phyloP scores from a whole-genome alignment of 2,113 vertebrate species.

The Phalacrocorax brasilianus region DNA sequence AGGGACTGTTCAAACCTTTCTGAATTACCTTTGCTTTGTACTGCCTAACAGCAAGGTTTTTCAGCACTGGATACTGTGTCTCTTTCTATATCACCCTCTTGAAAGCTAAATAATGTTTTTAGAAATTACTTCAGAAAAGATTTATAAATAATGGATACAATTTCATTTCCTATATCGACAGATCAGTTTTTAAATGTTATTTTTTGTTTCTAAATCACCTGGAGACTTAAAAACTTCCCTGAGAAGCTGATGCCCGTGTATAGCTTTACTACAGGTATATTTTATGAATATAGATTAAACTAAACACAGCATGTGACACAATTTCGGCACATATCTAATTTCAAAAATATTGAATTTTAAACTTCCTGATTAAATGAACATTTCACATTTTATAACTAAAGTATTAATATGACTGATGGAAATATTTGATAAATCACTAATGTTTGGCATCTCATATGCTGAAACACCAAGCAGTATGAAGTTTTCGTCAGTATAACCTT shows the following conservation, averaged over 20 bases:
- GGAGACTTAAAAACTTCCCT: background rate
- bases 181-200: background rate
- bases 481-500: background rate
- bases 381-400: background rate
- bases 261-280: background rate
- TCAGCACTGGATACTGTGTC: background rate
- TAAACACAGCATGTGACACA: background rate
- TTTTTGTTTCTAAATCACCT: background rate
- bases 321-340: background rate
- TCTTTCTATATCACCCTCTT: background rate
- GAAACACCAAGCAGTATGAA: background rate
- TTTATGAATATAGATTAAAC: background rate
- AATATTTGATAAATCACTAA: background rate
- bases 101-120: background rate
- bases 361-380: background rate
- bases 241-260: background rate
- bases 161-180: background rate
- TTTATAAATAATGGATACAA: background rate
- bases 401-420: accelerated
- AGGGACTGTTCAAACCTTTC: background rate
- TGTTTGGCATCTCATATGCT: background rate
- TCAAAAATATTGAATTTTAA: background rate
- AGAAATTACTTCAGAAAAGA: background rate
- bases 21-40: background rate
- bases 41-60: background rate